Conservation (phyloP, 2,113 vertebrate species). For the Lagopus muta region DNA sequence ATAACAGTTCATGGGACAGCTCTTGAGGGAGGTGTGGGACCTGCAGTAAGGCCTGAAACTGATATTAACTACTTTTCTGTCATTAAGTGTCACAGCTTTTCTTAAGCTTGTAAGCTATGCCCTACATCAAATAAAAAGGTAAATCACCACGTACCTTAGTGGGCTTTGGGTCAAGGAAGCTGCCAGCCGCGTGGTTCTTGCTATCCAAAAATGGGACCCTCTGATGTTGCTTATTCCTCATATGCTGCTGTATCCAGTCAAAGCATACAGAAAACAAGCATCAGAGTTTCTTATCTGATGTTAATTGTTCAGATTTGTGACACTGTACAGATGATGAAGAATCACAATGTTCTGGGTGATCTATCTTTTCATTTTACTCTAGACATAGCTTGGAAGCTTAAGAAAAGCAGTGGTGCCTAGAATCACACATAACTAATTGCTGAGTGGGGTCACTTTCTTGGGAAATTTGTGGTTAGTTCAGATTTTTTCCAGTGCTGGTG, state of each 20-base stretch:
- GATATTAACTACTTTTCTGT: too few relatives aligned
- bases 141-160: not conserved
- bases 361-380: not conserved
- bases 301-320: not conserved
- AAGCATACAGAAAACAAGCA: not conserved
- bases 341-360: accelerated
- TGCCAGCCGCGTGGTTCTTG: too few relatives aligned
- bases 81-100: too few relatives aligned
- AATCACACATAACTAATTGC: not conserved
- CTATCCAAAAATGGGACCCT: not conserved
- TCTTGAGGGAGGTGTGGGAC: too few relatives aligned
- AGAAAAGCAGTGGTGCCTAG: not conserved
- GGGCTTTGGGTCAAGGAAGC: too few relatives aligned
- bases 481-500: not conserved
- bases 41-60: too few relatives aligned
- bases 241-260: not conserved
- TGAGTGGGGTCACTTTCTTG: not conserved
- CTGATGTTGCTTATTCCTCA: not conserved
- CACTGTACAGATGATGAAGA: not conserved
- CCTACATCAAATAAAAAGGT: not conserved
- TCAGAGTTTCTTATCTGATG: not conserved
- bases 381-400: not conserved
- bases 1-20: too few relatives aligned
- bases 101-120: too few relatives aligned
- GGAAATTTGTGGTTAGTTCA: not conserved